Base-by-base conservation (phyloP, 2,797 vertebrate species). In the Sebastes jordani region DNA sequence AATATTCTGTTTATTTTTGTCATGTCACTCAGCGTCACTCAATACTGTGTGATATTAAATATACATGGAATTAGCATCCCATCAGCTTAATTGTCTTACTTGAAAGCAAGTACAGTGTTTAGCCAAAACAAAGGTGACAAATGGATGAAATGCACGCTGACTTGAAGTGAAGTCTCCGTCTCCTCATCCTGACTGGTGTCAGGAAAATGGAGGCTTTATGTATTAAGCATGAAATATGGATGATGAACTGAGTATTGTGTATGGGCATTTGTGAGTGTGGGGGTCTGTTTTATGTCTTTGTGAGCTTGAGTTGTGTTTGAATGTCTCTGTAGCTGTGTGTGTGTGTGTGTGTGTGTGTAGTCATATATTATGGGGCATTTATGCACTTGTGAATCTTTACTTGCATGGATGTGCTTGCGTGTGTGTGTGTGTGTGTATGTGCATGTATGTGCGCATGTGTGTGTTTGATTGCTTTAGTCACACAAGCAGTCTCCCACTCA, bases 401-500 rank as follows among this genome's bases (percentile, higher is more conserved):
- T 75, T 83, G 80, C 87, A 83, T 76, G 81, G 85, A 82, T 86
- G 81, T 90, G 82, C 81, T 82, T 61, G 76, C 34, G 78, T 42
- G 71, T 82, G 76, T 86, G 60, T 86, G 60, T 38, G 36, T 38
- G 38, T 42, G 38, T 71, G 56, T 18, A 38, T 13, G 22, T 71
- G 54, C n/a, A 38, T 13, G 22, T 76, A 58, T 62, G 63, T 82
- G 86, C 42, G 64, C 55, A 69, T 84, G 82, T 87, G 86, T 91
- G 90, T 86, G 76, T 93, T 88, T 93, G 92, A 91, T 92, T 94
- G 92, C 91, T 94, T 94, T 94, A 94, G 91, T 94, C 92, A 91
- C 88, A 93, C 91, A 91, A 86, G 88, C 86, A 84, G 90, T 92
- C 92, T 95, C 93, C 94, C 93, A 95, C 92, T 93, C 92, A 91